Evolutionary conservation across 2,113 vertebrate genomes (phyloP).

Genomic region (Mus spicilegus): DNA sequence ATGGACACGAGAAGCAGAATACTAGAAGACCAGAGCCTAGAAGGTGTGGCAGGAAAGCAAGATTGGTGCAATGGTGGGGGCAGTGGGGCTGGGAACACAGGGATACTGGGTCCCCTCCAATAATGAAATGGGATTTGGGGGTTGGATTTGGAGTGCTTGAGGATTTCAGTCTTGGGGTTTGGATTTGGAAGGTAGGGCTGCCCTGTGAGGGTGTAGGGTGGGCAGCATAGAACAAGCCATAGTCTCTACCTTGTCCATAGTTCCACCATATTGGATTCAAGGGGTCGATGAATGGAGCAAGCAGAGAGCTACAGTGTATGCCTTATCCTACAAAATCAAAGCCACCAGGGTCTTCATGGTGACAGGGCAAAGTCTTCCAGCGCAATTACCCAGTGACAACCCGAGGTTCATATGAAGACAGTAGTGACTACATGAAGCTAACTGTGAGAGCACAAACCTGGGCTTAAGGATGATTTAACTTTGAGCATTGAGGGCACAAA

Average conservation of each 20-base stretch:
- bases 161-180: too few species aligned
- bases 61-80: neutral
- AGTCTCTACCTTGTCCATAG: neutral
- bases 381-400: neutral
- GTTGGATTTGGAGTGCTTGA: neutral
- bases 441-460: neutral
- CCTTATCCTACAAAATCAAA: neutral
- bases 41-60: neutral
- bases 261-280: neutral
- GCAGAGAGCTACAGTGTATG: fast-evolving
- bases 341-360: neutral
- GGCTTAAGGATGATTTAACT: neutral
- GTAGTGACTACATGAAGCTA: neutral
- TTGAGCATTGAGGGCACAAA: neutral
- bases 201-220: too few species aligned
- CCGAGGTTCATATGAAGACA: neutral
- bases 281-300: fast-evolving
- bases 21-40: neutral
- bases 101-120: neutral
- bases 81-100: neutral
- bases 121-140: neutral
- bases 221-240: neutral
- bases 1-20: neutral
- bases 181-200: neutral
- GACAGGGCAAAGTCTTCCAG: neutral